Percentiles rank a stretch among this genome's conserved stretches.
These are phyloP conservation scores for Tyria jacobaeae DNA, from an alignment of 2,888 invertebrate genomes.

Conservation along the genomic window DNA sequence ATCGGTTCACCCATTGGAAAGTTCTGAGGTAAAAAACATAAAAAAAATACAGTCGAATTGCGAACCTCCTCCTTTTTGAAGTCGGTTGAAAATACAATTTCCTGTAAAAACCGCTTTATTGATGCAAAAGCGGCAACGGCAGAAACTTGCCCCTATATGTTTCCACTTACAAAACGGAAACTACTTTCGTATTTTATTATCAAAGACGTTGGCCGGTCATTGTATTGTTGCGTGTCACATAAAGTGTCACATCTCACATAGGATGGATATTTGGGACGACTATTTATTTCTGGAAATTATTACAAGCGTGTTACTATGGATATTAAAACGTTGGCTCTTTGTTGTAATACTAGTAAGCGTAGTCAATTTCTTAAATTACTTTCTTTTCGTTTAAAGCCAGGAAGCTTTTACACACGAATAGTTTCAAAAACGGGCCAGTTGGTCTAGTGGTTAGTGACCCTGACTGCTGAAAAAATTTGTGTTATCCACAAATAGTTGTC, in stretches of 20 bases:
- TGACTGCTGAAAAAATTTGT: too few species aligned
- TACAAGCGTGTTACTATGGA: constrained; percentile 8
- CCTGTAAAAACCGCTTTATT: too few species aligned
- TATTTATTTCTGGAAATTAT: constrained; percentile 19
- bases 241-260: constrained; percentile 24
- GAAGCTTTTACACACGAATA: neutral
- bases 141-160: constrained; percentile 13
- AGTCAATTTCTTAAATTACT: neutral
- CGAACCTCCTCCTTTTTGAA: too few species aligned
- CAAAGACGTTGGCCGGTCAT: constrained; percentile 24
- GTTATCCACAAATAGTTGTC: too few species aligned
- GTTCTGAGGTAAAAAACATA: too few species aligned
- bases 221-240: constrained; percentile 28
- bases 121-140: neutral
- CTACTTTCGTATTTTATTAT: constrained; percentile 33
- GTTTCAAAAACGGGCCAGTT: neutral
- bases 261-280: constrained; percentile 12
- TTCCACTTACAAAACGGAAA: constrained; percentile 18
- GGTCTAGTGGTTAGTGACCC: too few species aligned
- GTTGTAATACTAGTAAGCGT: neutral
- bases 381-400: neutral
- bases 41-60: too few species aligned
- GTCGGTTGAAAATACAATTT: too few species aligned
- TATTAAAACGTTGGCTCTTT: constrained; percentile 16
- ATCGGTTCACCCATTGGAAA: too few species aligned